Base-by-base conservation (phyloP, 2,888 invertebrate species). In the Pimpla rufipes region DNA sequence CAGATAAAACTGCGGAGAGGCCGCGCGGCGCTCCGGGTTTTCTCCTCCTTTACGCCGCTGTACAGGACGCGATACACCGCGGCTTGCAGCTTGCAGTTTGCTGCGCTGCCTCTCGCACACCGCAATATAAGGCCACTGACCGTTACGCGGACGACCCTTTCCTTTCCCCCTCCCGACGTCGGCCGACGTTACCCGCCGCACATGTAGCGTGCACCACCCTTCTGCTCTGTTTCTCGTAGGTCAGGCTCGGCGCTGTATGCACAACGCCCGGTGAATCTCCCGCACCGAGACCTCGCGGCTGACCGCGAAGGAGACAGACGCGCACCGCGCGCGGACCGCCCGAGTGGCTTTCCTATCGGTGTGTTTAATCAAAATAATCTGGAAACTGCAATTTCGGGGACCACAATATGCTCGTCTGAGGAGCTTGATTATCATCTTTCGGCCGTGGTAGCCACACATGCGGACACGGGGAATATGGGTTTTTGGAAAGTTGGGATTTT, bases 351-450 rank as follows among this genome's bases (percentile, higher is more conserved):
- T 71, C 66, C 78, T 83, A 85, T 85, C 82, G 70, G 64, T 62
- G 50, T 59, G 23, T 37, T 76, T 71, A 74, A 85, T 86, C 75
- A 71, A 83, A 85, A 80, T 86, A 86, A 87, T 85, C 79, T 40
- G 83, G 79, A 50, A 74, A 79, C 74, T 68, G 18, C 79, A 74
- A 74, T 79, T 79, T 74, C 67, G 29, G 16, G 74, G 59, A 40
- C 50, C 59, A 67, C 73, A 74, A 74, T n/a, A n/a, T 74, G 66
- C 35, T 37, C 2, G 1, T 62, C 2, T 8, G 40, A 18, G 37
- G 29, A 35, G 16, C n/a, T 59, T 18, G 50, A 11, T 47, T 66
- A 21, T 52, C 55, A 67, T 76, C 55, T 57, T 55, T 16, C 23
- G 18, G 0, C 8, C 3, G 16, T 11, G 13, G 1, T 21, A n/a